A percentile compares a stretch with the other conserved stretches of the same genome.
Evolutionary conservation across 2,113 vertebrate species (phyloP).

Genomic region (Vicugna pacos): DNA sequence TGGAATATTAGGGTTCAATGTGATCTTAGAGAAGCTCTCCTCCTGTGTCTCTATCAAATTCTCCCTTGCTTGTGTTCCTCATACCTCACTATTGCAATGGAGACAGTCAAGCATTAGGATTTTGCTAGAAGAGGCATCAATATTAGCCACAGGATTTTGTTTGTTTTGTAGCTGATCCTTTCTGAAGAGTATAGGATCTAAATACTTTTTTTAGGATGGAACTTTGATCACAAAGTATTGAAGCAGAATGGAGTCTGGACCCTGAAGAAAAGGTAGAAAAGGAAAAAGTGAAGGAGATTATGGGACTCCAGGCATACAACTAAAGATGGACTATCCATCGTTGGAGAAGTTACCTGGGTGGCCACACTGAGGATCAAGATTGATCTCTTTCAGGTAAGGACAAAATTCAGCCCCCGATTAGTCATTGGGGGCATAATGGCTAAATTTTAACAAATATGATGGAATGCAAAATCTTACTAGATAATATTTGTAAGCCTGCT

Average conservation of each 20-base stretch:
- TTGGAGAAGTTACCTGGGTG: not conserved
- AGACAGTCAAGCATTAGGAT: not conserved
- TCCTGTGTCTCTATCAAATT: not conserved
- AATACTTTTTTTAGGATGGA: not conserved
- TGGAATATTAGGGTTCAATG: not conserved
- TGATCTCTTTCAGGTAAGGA: not conserved
- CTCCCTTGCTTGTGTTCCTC: not conserved
- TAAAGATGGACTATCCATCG: not conserved
- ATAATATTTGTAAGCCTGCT: not conserved
- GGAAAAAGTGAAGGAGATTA: not conserved
- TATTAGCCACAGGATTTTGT: not conserved
- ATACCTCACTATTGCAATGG: not conserved
- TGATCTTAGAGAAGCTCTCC: not conserved
- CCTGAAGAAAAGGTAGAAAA: not conserved
- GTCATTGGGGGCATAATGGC: not conserved
- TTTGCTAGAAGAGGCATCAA: not conserved
- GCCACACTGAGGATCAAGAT: not conserved
- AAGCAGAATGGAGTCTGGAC: not conserved
- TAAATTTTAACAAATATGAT: not conserved
- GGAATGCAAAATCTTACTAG: not conserved
- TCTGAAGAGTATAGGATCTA: not conserved
- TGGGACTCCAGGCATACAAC: not conserved
- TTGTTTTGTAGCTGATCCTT: not conserved
- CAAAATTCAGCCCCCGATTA: not conserved
- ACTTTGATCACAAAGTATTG: not conserved